Evolutionary conservation across 2,113 vertebrate genomes (phyloP).

Genomic region (Lipophrys pholis): DNA sequence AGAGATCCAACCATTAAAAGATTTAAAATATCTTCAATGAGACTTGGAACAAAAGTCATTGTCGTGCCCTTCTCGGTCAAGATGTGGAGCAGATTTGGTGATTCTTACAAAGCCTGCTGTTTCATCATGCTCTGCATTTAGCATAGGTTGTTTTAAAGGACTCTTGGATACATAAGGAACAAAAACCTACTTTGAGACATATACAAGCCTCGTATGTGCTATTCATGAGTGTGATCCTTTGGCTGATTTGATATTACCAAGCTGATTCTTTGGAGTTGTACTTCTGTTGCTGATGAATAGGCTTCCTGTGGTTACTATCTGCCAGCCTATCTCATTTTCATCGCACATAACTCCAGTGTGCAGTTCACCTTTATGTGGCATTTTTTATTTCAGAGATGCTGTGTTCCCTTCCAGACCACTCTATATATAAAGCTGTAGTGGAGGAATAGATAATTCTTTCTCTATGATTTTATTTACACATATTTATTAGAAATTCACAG

Average conservation of each 20-base stretch:
- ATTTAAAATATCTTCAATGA: no score
- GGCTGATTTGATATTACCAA: slow-evolving; percentile 27
- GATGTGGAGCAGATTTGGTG: no score
- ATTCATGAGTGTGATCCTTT: slow-evolving; percentile 16
- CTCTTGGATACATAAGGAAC: no score
- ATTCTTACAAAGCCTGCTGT: no score
- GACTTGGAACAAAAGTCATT: no score
- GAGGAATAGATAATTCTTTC: not conserved
- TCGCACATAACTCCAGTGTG: slow-evolving; percentile 48
- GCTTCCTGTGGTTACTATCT: slow-evolving; percentile 20
- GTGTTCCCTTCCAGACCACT: slow-evolving; percentile 14
- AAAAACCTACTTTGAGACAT: no score
- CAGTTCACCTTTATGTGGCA: slow-evolving; percentile 17
- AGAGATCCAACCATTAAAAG: no score
- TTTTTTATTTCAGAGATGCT: slow-evolving; percentile 27
- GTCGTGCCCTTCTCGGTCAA: no score
- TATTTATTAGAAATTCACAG: not conserved
- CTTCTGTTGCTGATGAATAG: slow-evolving; percentile 51
- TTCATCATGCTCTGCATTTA: no score
- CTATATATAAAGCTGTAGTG: slow-evolving; percentile 21
- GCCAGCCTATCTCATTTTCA: slow-evolving; percentile 23
- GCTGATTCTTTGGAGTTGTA: slow-evolving; percentile 37
- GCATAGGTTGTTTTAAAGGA: no score
- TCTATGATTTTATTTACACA: slow-evolving; percentile 13
- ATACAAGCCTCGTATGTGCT: not conserved